A percentile compares a stretch with the other conserved stretches of the same genome.
Conservation (phyloP, 2,797 vertebrate genomes). For the Valencia hispanica region DNA sequence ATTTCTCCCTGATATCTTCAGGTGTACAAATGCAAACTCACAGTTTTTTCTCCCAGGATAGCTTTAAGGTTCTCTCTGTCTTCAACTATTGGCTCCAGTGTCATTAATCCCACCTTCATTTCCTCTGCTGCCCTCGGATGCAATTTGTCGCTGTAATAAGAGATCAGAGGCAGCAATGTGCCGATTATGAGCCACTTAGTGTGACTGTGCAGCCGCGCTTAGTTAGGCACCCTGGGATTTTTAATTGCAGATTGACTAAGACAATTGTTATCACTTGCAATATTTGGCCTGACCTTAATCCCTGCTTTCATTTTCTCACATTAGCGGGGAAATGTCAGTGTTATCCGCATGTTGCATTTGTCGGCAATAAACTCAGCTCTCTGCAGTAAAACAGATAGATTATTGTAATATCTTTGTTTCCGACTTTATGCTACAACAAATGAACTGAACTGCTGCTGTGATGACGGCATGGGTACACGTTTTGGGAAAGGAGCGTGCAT, state of each 20-base stretch:
- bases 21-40: constrained; percentile 48
- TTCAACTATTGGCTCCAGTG: constrained; percentile 43
- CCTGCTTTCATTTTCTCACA: constrained; percentile 22
- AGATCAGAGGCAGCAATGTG: constrained; percentile 67
- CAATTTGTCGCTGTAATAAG: constrained; percentile 71
- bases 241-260: constrained; percentile 65
- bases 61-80: constrained; percentile 48
- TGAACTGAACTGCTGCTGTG: neutral
- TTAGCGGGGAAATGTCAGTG: constrained; percentile 41
- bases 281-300: constrained; percentile 60
- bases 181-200: constrained; percentile 70
- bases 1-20: constrained; percentile 53
- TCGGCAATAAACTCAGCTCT: constrained; percentile 19
- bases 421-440: neutral
- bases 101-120: constrained; percentile 68
- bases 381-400: constrained; percentile 4
- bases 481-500: constrained; percentile 30
- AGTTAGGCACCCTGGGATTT: constrained; percentile 57
- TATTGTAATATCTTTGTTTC: constrained; percentile 5
- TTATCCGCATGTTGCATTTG: constrained; percentile 23
- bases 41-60: constrained; percentile 38
- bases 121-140: constrained; percentile 57
- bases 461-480: neutral
- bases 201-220: constrained; percentile 49
- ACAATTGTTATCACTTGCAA: constrained; percentile 47